Conservation (phyloP, 2,113 vertebrate genomes). For the Peromyscus californicus region DNA sequence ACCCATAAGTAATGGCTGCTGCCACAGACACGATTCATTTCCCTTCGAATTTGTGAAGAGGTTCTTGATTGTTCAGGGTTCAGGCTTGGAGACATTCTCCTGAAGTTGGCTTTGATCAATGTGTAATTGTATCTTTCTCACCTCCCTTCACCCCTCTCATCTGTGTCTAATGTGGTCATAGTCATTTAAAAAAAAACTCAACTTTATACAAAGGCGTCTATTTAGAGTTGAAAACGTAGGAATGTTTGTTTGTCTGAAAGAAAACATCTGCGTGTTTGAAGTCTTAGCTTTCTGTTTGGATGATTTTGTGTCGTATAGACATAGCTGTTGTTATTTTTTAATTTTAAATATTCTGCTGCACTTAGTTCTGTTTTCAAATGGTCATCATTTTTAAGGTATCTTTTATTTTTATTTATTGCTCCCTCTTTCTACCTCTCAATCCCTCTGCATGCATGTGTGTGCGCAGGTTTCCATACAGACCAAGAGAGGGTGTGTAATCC, state of each 20-base stretch:
- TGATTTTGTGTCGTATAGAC: neutral
- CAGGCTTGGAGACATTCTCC: neutral
- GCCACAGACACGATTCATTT: neutral
- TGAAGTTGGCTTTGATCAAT: slow-evolving; percentile 8
- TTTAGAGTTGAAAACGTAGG: slow-evolving; percentile 30
- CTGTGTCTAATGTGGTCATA: slow-evolving; percentile 27
- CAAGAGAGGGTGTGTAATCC: neutral
- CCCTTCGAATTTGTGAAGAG: neutral
- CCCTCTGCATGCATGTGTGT: neutral
- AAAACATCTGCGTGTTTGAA: slow-evolving; percentile 39
- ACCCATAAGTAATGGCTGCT: neutral
- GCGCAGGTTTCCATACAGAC: neutral
- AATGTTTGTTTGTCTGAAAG: neutral
- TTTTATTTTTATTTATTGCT: neutral
- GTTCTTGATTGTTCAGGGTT: neutral
- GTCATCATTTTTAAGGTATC: neutral
- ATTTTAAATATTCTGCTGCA: slow-evolving; percentile 14
- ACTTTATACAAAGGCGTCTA: slow-evolving; percentile 34
- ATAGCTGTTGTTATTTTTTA: neutral
- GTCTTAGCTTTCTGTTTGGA: slow-evolving; percentile 4
- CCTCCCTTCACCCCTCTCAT: slow-evolving; percentile 8
- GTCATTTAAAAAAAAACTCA: slow-evolving; percentile 38
- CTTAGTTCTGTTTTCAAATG: neutral
- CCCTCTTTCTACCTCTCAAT: neutral
- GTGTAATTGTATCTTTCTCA: slow-evolving; percentile 56